phyloP scores from a whole-genome alignment of 2,113 vertebrate genomes.

The Etheostoma spectabile region DNA sequence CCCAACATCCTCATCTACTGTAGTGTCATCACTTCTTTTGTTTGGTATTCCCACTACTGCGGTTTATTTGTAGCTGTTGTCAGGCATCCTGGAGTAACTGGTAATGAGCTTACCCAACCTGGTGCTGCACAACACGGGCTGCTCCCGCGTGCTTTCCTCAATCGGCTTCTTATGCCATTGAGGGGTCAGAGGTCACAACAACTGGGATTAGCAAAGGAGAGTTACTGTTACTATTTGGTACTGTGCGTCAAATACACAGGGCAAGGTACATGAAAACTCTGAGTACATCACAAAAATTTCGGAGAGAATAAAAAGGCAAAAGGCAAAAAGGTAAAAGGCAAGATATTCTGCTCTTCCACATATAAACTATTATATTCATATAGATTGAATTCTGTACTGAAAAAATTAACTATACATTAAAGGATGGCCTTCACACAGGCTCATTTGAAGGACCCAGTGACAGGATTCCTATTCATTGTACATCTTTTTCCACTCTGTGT shows the following conservation, averaged over 20 bases:
- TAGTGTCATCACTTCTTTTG: neutral
- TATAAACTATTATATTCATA: neutral
- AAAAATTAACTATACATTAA: neutral
- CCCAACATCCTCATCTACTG: neutral
- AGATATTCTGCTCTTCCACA: neutral
- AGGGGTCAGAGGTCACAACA: conserved; percentile 57
- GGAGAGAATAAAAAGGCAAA: neutral
- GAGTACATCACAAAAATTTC: neutral
- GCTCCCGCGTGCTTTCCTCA: conserved; percentile 47
- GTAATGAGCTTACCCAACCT: conserved; percentile 75
- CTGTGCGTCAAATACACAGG: no score
- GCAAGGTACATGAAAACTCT: neutral
- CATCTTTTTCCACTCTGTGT: neutral
- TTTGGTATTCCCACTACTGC: neutral
- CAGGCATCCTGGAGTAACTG: conserved; percentile 47
- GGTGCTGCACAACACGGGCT: conserved; percentile 24
- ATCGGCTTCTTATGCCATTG: conserved; percentile 57
- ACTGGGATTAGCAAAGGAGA: conserved; percentile 62
- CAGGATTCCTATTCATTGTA: neutral
- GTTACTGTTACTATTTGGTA: no score
- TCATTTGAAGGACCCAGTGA: conserved; percentile 8
- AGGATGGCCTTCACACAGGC: neutral
- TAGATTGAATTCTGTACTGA: neutral
- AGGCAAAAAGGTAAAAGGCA: neutral
- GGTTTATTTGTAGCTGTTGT: conserved; percentile 49